Evolutionary conservation across 2,888 invertebrate genomes (phyloP).

Genomic region (Apamea monoglypha): DNA sequence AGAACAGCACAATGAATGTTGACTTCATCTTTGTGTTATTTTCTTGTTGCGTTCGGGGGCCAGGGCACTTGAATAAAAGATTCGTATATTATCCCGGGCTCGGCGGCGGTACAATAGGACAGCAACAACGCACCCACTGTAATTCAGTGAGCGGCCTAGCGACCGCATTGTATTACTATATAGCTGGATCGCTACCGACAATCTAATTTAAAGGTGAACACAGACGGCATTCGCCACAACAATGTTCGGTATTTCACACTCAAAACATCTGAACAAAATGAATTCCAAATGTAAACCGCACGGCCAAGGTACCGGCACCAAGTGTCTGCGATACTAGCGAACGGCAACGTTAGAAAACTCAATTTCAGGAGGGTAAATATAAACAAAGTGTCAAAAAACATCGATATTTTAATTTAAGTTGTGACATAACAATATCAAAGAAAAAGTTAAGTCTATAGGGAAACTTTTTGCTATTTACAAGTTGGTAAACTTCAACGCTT

Average conservation of each 20-base stretch:
- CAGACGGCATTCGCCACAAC: constrained; percentile 43
- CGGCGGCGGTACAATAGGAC: constrained; percentile 82
- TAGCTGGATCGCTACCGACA: constrained; percentile 71
- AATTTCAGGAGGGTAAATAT: constrained; percentile 57
- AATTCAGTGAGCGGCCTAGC: constrained; percentile 82
- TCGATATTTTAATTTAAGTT: constrained; percentile 69
- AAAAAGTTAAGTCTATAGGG: constrained; percentile 68
- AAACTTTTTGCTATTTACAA: constrained; percentile 69
- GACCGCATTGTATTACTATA: constrained; percentile 82
- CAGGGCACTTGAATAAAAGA: constrained; percentile 89
- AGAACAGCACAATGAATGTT: constrained; percentile 86
- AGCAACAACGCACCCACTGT: constrained; percentile 85
- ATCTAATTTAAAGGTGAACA: constrained; percentile 78
- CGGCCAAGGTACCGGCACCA: constrained; percentile 16
- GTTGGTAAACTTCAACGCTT: constrained; percentile 68
- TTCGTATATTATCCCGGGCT: constrained; percentile 86
- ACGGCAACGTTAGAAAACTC: constrained; percentile 34
- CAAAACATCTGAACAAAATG: constrained; percentile 53
- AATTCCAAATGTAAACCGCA: constrained; percentile 55
- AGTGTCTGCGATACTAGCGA: constrained; percentile 10
- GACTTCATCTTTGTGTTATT: constrained; percentile 86
- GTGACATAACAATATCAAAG: constrained; percentile 69
- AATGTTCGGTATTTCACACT: constrained; percentile 44
- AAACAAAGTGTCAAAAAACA: constrained; percentile 62
- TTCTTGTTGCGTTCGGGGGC: constrained; percentile 84